A percentile compares a stretch with the other conserved stretches of the same genome.
Evolutionary conservation across 2,113 vertebrate genomes (phyloP).

Genomic region (Jacana jacana): DNA sequence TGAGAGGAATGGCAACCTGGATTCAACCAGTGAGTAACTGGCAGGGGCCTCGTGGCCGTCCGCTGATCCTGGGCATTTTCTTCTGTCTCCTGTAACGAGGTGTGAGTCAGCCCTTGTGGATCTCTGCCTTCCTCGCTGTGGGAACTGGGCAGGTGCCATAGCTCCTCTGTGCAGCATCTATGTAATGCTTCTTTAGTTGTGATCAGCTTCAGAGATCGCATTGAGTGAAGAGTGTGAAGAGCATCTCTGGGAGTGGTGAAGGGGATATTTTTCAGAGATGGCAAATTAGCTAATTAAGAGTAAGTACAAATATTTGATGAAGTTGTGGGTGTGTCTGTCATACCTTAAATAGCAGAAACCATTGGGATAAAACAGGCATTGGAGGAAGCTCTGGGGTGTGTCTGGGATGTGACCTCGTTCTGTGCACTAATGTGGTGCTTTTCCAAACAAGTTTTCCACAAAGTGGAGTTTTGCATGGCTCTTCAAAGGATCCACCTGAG

Average conservation of each 20-base stretch:
- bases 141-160: constrained; percentile 1
- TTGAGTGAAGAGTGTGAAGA: not conserved
- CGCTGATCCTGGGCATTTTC: not conserved
- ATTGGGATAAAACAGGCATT: not conserved
- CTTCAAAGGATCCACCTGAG: not conserved
- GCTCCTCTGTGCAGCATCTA: not conserved
- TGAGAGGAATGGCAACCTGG: not conserved
- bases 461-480: not conserved
- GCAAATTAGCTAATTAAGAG: not conserved
- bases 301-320: constrained; percentile 4
- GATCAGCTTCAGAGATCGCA: not conserved
- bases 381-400: not conserved
- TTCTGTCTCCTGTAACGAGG: not conserved
- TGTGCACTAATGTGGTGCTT: not conserved
- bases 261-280: not conserved
- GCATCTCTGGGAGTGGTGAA: accelerated
- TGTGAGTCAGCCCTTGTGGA: constrained; percentile 36
- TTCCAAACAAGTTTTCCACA: not conserved
- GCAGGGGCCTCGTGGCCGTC: not conserved
- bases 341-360: not conserved
- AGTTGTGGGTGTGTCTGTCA: not conserved
- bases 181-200: not conserved
- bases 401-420: not conserved
- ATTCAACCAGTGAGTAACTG: not conserved
- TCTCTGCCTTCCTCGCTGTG: not conserved